Base-by-base conservation (phyloP, 2,113 vertebrate species). In the Athene noctua region DNA sequence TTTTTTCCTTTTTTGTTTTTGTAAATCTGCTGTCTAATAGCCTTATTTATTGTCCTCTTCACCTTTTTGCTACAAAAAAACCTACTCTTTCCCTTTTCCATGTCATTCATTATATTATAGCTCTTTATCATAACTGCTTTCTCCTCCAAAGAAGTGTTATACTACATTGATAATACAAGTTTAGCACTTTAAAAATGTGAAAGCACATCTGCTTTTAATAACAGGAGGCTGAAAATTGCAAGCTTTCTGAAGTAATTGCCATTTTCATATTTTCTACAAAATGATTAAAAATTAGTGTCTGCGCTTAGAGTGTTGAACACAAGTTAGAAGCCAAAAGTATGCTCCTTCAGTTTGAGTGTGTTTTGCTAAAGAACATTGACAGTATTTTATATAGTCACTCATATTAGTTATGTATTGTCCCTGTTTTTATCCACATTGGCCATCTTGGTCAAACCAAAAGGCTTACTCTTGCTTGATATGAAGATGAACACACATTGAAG, bases 221-320 rank as follows among this genome's bases (percentile, higher is more conserved):
- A 71, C 27, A 34, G 30, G 23, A 71, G 21, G 61, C 34, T 74
- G 58, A 57, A 88, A 81, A 81, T 52, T 5, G 36, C 57, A 92
- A 81, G 23, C 44, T 81, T 92, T 78, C 55, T 51, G 51, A 59
- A 46, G 36, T 82, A 84, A 87, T 88, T 52, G 26, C 9, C 38
- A 52, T 47, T 95, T 91, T 84, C 83, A 80, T 38, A 46, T n/a
- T 78, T 87, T 73, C 65, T 85, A 55, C 29, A 68, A 68, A 36
- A n/a, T 15, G 20, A 77, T 90, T 82, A 6, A 5, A 71, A 79
- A 36, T 36, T 85, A 13, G 2, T 11, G 1, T 67, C 38, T 10
- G 16, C 2, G 9, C 11, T 59, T 75, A 36, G 0, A 0, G 32
- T n/a, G 20, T 70, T 15, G 40, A 75, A 49, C 16, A 22, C 3